phyloP scores from a whole-genome alignment of 2,113 vertebrate species.

The Morphnarchus princeps region DNA sequence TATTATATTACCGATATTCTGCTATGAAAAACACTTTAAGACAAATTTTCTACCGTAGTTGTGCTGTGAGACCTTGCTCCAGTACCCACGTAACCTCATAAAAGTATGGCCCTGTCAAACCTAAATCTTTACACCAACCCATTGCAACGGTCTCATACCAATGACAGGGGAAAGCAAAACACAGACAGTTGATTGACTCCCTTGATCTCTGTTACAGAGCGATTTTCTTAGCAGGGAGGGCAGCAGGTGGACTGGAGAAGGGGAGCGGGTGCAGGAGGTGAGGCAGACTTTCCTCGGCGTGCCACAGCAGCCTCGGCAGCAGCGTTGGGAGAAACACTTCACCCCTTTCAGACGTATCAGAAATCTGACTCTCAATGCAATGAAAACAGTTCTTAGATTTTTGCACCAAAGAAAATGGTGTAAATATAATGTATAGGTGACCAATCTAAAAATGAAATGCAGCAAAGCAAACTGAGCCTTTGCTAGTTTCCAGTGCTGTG shows the following conservation, averaged over 20 bases:
- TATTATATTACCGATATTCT: neutral
- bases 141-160: neutral
- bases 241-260: neutral
- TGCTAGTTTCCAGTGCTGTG: slow-evolving; percentile 52
- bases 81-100: neutral
- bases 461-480: slow-evolving; percentile 15
- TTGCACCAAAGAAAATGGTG: neutral
- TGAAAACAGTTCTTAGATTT: neutral
- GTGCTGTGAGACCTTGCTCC: neutral
- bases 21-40: neutral
- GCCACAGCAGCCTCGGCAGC: neutral
- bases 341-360: neutral
- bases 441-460: slow-evolving; percentile 41
- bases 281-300: neutral
- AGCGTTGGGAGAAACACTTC: neutral
- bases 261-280: neutral
- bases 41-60: neutral
- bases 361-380: neutral
- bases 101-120: neutral
- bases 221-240: neutral
- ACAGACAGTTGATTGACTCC: neutral
- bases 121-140: neutral
- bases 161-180: neutral
- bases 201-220: neutral
- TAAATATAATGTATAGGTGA: neutral